A percentile compares a stretch with the other conserved stretches of the same genome.
phyloP scores from a whole-genome alignment of 53 echinoderm and acorn worm species.

The Stichopus horrens region DNA sequence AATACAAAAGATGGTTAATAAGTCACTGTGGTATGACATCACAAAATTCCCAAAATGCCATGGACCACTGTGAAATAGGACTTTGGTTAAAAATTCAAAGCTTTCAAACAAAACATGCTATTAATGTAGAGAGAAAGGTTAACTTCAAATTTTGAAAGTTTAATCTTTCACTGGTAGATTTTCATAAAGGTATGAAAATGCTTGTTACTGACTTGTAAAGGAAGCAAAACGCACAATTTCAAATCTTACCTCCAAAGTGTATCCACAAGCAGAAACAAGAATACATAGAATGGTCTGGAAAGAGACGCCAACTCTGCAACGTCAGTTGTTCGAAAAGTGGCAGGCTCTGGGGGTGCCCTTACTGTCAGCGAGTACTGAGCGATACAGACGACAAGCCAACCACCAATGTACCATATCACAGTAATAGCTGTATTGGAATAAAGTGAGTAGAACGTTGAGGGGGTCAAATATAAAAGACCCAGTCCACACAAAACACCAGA shows the following conservation, averaged over 20 bases:
- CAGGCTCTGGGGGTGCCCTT: slow-evolving; percentile 77
- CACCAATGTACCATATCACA: slow-evolving; percentile 68
- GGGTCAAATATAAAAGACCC: slow-evolving; percentile 77
- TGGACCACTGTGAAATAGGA: no score
- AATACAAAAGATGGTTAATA: no score
- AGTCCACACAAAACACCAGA: slow-evolving; percentile 72
- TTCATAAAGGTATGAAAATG: no score
- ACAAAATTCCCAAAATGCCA: no score
- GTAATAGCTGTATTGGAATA: slow-evolving; percentile 69
- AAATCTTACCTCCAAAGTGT: slow-evolving; percentile 76
- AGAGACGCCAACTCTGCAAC: slow-evolving; percentile 71
- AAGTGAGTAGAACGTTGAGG: slow-evolving; percentile 68
- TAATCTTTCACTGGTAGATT: no score
- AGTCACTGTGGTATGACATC: no score
- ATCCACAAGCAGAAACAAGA: slow-evolving; percentile 65
- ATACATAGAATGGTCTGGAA: slow-evolving; percentile 79
- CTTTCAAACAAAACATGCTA: no score
- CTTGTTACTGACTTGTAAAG: background rate
- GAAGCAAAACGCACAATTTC: background rate
- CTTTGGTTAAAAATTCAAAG: no score
- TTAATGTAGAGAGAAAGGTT: background rate
- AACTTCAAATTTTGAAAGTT: background rate
- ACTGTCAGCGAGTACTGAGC: slow-evolving; percentile 89
- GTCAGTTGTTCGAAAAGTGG: slow-evolving; percentile 76
- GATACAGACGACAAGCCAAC: slow-evolving; percentile 78